Evolutionary conservation across 2,797 vertebrate genomes (phyloP), one percentile per base, ranked within the genome.

Genomic region (Micromesistius poutassou): DNA sequence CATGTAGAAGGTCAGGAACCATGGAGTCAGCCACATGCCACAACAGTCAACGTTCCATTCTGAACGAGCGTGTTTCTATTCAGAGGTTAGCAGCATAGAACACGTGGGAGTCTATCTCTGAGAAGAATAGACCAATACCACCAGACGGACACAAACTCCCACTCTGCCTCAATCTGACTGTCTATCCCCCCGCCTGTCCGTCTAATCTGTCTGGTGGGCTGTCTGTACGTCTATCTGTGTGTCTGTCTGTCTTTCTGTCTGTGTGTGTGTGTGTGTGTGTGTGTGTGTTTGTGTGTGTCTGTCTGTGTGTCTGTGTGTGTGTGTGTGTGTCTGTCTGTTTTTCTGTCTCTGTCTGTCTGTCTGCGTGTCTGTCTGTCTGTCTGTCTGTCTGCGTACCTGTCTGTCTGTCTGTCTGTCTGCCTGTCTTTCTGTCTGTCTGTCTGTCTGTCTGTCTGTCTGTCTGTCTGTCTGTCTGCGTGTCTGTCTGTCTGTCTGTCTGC

Each of bases 131-230:
- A 62, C 5, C 50, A n/a, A 62, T 8, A 62, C 22, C 19, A 22
- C 42, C 12, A 13, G 3, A 55, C 4, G 19, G 50, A 19, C 13
- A 19, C 50, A 55, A 22, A 55, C 19, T 62, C n/a, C 50, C 14
- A 62, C 7, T 62, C n/a, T 25, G 22, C 50, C n/a, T 62, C 5
- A 62, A 62, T 62, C 50, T 62, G n/a, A n/a, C 50, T 66, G 30
- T 71, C 7, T 6, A 36, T 9, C n/a, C n/a, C n/a, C n/a, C n/a
- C n/a, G n/a, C n/a, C n/a, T 71, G 70, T 71, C 25, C 13, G 28
- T n/a, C 16, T 66, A 50, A 12, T 74, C 3, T 7, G n/a, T 89
- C 82, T 71, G 85, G 84, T 82, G 8, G 40, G 30, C 33, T 42
- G 73, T 74, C 22, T 30, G 40, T 74, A 22, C 50, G 73, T 50